These are phyloP conservation scores for Apus apus DNA, from an alignment of 2,113 vertebrate species.

Conservation along the genomic window DNA sequence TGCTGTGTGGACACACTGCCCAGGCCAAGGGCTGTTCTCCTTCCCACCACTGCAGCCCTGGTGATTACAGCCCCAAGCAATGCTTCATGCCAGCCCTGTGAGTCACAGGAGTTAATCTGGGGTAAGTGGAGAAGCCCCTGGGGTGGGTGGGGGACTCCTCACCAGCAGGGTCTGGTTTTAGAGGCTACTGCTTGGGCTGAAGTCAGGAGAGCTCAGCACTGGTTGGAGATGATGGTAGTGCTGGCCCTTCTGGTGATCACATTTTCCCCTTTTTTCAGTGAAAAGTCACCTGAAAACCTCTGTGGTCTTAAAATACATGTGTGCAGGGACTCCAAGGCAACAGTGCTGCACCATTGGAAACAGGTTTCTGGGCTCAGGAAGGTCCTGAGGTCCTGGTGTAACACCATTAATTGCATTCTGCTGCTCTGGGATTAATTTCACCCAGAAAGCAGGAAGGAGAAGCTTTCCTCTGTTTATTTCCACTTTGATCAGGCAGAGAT, in stretches of 20 bases:
- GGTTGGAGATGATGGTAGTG: fast-evolving
- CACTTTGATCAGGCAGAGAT: neutral
- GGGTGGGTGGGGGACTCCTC: neutral
- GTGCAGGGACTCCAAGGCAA: neutral
- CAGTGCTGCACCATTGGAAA: neutral
- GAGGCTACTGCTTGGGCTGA: neutral
- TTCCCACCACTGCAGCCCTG: neutral
- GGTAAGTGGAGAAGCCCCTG: neutral
- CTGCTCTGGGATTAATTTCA: neutral
- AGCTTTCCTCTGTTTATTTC: neutral
- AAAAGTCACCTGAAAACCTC: neutral
- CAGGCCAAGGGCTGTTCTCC: neutral
- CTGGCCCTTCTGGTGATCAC: neutral
- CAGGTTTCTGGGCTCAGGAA: neutral
- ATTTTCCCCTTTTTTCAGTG: neutral
- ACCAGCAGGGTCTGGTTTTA: neutral
- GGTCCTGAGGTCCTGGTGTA: neutral
- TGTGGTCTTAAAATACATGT: neutral
- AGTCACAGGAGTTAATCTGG: neutral
- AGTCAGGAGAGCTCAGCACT: neutral
- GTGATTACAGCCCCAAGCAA: neutral
- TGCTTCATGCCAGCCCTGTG: neutral
- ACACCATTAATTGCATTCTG: neutral
- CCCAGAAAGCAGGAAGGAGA: neutral
- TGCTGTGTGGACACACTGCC: neutral